Conservation (phyloP, 2,797 vertebrate species). For the Urosaurus nigricauda region DNA sequence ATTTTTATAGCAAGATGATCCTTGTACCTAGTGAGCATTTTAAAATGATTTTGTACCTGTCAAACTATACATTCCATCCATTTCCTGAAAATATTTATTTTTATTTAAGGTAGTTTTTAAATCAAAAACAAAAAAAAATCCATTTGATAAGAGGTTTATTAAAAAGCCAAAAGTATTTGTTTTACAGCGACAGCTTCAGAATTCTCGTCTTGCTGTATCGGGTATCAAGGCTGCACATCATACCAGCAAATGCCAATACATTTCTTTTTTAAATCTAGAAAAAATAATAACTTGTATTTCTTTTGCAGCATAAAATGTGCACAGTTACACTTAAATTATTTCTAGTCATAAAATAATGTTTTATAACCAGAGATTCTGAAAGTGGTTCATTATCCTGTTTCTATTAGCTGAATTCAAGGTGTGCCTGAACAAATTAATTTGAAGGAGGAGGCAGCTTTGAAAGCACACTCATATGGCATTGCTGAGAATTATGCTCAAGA, state of each 20-base stretch:
- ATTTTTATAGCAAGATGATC: conserved; percentile 80
- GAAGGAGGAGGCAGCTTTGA: neutral
- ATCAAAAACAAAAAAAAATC: conserved; percentile 35
- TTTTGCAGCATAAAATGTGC: neutral
- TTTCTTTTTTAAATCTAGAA: conserved; percentile 18
- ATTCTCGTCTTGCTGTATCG: conserved; percentile 11
- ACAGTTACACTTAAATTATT: conserved; percentile 38
- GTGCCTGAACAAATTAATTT: neutral
- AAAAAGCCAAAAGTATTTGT: conserved; percentile 53
- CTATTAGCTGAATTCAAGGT: neutral
- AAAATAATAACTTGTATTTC: neutral
- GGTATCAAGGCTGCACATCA: conserved; percentile 49
- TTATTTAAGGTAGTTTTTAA: conserved; percentile 72
- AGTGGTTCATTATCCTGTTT: neutral
- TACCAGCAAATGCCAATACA: conserved; percentile 63
- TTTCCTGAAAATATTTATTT: conserved; percentile 72
- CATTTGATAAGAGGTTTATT: conserved; percentile 36
- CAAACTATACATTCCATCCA: conserved; percentile 81
- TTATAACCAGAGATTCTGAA: conserved; percentile 20
- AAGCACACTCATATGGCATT: neutral
- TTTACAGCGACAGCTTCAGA: conserved; percentile 51
- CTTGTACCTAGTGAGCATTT: conserved; percentile 77
- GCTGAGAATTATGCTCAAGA: neutral
- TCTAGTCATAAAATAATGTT: conserved; percentile 24
- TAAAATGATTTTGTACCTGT: conserved; percentile 79